Percentiles rank a stretch among this genome's conserved stretches.
Evolutionary conservation across 2,888 invertebrate species (phyloP).

Genomic region (Cephus pygmeus): DNA sequence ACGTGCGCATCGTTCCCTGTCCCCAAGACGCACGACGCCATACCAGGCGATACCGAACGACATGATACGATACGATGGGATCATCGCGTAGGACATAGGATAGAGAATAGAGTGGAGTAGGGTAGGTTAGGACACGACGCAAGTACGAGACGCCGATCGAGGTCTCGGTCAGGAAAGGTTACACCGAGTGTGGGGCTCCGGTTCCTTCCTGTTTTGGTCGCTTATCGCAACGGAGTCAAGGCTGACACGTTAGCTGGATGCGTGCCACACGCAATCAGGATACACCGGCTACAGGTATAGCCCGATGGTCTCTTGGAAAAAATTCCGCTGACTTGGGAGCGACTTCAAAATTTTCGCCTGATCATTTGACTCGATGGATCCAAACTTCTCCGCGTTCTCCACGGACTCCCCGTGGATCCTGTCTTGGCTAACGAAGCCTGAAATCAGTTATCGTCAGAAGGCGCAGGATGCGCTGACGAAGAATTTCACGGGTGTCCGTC

Average conservation of each 20-base stretch:
- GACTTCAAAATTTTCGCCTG: conserved; percentile 8
- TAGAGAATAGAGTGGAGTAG: too few relatives aligned
- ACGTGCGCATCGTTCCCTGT: neutral
- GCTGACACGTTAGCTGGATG: conserved; percentile 9
- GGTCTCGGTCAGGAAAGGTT: conserved; percentile 2
- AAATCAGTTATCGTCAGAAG: conserved; percentile 39
- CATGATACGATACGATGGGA: too few relatives aligned
- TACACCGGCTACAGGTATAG: too few relatives aligned
- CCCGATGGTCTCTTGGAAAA: too few relatives aligned
- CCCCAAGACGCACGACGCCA: neutral
- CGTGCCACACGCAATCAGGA: neutral
- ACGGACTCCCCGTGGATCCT: neutral
- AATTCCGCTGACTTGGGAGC: too few relatives aligned
- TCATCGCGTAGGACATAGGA: too few relatives aligned
- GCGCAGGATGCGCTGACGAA: conserved; percentile 28
- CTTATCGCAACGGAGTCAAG: conserved; percentile 17
- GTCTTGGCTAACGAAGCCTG: conserved; percentile 36
- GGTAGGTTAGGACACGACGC: too few relatives aligned
- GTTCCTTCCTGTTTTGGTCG: conserved; percentile 21
- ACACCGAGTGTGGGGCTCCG: neutral
- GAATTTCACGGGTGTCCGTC: conserved; percentile 39
- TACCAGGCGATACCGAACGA: neutral
- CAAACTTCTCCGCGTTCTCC: neutral
- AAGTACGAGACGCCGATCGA: neutral
- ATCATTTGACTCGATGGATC: conserved; percentile 11